Evolutionary conservation across 2,113 vertebrate species (phyloP), one percentile per base, ranked within the genome.

Genomic region (Xenopus laevis): DNA sequence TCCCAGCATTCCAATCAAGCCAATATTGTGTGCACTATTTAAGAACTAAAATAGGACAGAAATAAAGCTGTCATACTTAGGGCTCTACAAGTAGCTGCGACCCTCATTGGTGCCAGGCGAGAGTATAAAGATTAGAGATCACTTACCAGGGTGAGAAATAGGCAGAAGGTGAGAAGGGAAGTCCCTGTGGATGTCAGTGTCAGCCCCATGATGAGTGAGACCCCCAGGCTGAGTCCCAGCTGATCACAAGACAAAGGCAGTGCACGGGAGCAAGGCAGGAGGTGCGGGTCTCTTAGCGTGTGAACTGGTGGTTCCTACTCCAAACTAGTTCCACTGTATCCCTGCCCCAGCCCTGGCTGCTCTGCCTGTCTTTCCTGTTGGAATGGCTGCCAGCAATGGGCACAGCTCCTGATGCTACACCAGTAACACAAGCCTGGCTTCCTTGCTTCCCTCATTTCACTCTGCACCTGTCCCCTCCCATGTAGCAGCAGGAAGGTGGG

Each of bases 381-480:
- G 50, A 23, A 47, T 21, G 62, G 12, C n/a, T 46, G 55, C 20
- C 18, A 61, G 20, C 10, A 13, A 5, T 10, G 44, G 52, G 30
- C 57, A n/a, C 52, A 30, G 21, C 71, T 62, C 17, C 63, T 44
- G 47, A 15, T 58, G 9, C 7, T 16, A 13, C 52, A 20, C 57
- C 44, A 52, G 17, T 33, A 33, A 23, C 73, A n/a, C 40, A 2
- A 17, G 50, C 13, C 18, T 27, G 15, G 5, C 46, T 62, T 18
- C 66, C 57, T 23, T 45, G 40, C 40, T 63, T 69, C 46, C 72
- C 59, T 33, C 46, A 11, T 2, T 27, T 61, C 66, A 55, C 58
- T 55, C n/a, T n/a, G 47, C 59, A 76, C 66, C 73, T 76, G 73
- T 76, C 66, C 47, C 65, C 59, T 64, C 73, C 73, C 72, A 61